phyloP scores from a whole-genome alignment of 2,888 invertebrate species.

The Calameuta idolon region DNA sequence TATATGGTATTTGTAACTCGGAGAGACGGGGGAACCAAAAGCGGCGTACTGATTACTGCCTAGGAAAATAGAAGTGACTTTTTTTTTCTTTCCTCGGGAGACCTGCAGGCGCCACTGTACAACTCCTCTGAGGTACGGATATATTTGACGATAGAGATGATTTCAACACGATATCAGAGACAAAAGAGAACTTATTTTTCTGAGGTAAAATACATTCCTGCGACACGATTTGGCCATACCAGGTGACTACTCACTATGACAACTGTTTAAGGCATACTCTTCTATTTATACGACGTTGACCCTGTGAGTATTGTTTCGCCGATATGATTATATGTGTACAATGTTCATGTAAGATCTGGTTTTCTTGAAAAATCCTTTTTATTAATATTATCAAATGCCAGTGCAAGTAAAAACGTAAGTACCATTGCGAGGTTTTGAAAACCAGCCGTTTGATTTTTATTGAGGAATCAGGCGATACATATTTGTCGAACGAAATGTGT shows the following conservation, averaged over 20 bases:
- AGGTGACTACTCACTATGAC: constrained; percentile 9
- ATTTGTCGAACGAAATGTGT: constrained; percentile 10
- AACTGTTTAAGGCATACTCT: constrained; percentile 19
- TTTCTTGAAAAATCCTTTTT: not conserved
- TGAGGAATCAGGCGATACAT: not conserved
- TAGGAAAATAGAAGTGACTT: constrained; percentile 1
- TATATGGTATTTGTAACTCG: constrained; percentile 55
- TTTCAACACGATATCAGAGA: constrained; percentile 29
- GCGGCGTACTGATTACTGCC: not conserved
- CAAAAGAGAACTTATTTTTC: constrained; percentile 44
- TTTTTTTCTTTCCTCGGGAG: not conserved
- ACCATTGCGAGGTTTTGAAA: not conserved
- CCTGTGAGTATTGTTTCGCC: constrained; percentile 1
- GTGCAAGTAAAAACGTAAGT: not conserved
- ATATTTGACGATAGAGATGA: constrained; percentile 27
- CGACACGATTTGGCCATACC: constrained; percentile 35
- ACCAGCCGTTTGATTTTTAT: not conserved
- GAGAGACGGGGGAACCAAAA: constrained; percentile 32
- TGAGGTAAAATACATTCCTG: constrained; percentile 58
- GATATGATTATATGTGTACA: constrained; percentile 1
- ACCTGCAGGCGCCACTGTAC: constrained; percentile 17
- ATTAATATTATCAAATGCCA: not conserved
- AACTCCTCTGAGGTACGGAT: constrained; percentile 39
- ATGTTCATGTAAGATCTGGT: constrained; percentile 2
- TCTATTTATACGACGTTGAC: constrained; percentile 12